Evolutionary conservation across 2,888 invertebrate species (phyloP).

Genomic region (Pseudococcus jackbeardsleyi): DNA sequence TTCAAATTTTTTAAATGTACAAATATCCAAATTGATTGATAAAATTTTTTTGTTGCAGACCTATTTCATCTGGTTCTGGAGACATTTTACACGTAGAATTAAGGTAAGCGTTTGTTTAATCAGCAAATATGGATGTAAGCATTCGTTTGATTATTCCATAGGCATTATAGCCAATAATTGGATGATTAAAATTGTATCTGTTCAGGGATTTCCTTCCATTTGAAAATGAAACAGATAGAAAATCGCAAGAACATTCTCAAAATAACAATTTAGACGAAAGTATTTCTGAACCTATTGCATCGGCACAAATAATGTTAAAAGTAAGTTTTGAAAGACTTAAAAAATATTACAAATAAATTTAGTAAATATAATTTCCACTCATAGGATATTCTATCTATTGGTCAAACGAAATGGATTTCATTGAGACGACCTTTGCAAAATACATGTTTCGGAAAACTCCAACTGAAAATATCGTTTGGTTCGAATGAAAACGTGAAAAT

Average conservation of each 20-base stretch:
- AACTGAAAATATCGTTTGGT: slow-evolving; percentile 85
- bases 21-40: background rate
- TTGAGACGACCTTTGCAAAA: slow-evolving; percentile 87
- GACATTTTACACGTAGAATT: slow-evolving; percentile 58
- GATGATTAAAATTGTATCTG: slow-evolving; percentile 71
- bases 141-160: background rate
- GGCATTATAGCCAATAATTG: background rate
- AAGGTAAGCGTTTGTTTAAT: slow-evolving; percentile 9
- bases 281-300: slow-evolving; percentile 95
- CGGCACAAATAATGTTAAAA: slow-evolving; percentile 87
- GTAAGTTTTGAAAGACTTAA: slow-evolving; percentile 71
- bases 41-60: slow-evolving; percentile 27
- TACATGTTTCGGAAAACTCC: slow-evolving; percentile 88
- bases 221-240: slow-evolving; percentile 84
- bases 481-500: slow-evolving; percentile 88
- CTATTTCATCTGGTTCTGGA: slow-evolving; percentile 45
- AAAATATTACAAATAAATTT: background rate
- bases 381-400: slow-evolving; percentile 91
- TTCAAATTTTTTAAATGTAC: background rate
- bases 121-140: background rate
- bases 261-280: slow-evolving; percentile 79
- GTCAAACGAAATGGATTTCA: slow-evolving; percentile 91
- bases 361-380: background rate
- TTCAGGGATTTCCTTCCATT: slow-evolving; percentile 93
- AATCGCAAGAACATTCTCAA: slow-evolving; percentile 94